Evolutionary conservation across 2,888 invertebrate species (phyloP), one percentile per base, ranked within the genome.

Genomic region (Lasioglossum leucozonium): DNA sequence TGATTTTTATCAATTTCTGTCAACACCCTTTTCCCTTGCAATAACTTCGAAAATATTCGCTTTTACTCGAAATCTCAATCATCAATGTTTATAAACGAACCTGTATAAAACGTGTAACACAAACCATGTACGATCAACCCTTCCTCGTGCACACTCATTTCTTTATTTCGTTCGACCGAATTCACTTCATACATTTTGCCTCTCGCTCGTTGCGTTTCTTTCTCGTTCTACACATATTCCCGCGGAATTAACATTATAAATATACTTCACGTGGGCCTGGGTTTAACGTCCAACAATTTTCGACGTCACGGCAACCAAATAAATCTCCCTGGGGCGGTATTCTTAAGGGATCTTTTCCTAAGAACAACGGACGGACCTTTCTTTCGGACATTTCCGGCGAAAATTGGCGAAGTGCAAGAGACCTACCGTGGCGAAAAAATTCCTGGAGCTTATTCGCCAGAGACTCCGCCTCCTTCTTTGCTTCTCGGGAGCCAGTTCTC

Each of bases 361-460:
- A 26, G 58, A 62, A 62, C 58, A 62, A 62, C 16, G 16, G 30
- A 30, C 58, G 58, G n/a, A 62, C 6, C 58, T 26, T 58, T 26
- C 58, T 26, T 26, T 62, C 58, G 58, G 58, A 62, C 58, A n/a
- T 16, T 11, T 11, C 5, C 13, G 5, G 26, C 58, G 16, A 30
- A 62, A 62, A 26, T 62, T 62, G 58, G 58, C 58, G 30, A 62
- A 62, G 16, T 16, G 58, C 16, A 62, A 26, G 58, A 26, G 58
- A 26, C 6, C 58, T 16, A 62, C 58, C 58, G 58, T 62, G 58
- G 58, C 58, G 30, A 62, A 62, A 58, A 62, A 62, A 62, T 62
- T 62, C 58, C 58, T 16, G 13, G 16, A 62, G 58, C 58, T 62
- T 62, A 62, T 62, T 62, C 30, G 58, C 26, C 58, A 62, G 26